These are phyloP conservation scores for Geotrupes spiniger DNA, from an alignment of 2,888 invertebrate species.

Conservation along the genomic window DNA sequence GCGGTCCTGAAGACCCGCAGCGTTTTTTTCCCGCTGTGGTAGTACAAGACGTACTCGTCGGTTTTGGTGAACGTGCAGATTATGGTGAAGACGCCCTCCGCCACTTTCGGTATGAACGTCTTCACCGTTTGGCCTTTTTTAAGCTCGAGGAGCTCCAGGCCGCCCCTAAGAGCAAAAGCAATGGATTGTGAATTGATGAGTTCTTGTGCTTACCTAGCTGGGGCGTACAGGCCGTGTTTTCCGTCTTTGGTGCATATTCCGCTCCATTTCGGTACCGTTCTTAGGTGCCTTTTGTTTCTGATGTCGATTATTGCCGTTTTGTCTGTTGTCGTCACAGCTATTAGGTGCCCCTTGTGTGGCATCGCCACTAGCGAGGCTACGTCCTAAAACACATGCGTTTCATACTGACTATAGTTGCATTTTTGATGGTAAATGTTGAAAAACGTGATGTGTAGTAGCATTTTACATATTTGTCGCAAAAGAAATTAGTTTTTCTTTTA, in stretches of 20 bases:
- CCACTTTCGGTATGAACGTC: slow-evolving; percentile 89
- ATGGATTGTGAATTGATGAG: not conserved
- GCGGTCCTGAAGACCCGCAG: slow-evolving; percentile 86
- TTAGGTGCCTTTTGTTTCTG: slow-evolving; percentile 80
- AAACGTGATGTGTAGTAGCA: too few species aligned
- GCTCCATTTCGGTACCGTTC: slow-evolving; percentile 89
- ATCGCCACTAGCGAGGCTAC: slow-evolving; percentile 73
- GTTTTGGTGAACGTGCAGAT: slow-evolving; percentile 92
- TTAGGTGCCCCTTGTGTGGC: slow-evolving; percentile 80
- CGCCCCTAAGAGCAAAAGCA: slow-evolving; percentile 63
- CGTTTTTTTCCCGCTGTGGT: slow-evolving; percentile 93
- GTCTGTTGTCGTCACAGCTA: slow-evolving; percentile 86
- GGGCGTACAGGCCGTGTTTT: slow-evolving; percentile 89
- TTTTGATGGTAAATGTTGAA: too few species aligned
- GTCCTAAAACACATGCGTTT: slow-evolving; percentile 55
- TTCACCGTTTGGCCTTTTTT: slow-evolving; percentile 85
- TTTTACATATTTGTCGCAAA: too few species aligned
- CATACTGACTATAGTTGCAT: not conserved
- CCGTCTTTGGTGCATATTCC: slow-evolving; percentile 85
- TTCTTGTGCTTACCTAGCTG: slow-evolving; percentile 58
- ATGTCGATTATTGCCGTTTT: slow-evolving; percentile 90
- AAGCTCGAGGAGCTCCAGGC: slow-evolving; percentile 87
- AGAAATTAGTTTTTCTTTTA: too few species aligned
- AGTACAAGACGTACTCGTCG: slow-evolving; percentile 94
- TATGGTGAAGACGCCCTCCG: slow-evolving; percentile 96